Percentiles rank a stretch among this genome's conserved stretches.
Evolutionary conservation across 2,113 vertebrate species (phyloP).

Genomic region (Engraulis encrasicolus): DNA sequence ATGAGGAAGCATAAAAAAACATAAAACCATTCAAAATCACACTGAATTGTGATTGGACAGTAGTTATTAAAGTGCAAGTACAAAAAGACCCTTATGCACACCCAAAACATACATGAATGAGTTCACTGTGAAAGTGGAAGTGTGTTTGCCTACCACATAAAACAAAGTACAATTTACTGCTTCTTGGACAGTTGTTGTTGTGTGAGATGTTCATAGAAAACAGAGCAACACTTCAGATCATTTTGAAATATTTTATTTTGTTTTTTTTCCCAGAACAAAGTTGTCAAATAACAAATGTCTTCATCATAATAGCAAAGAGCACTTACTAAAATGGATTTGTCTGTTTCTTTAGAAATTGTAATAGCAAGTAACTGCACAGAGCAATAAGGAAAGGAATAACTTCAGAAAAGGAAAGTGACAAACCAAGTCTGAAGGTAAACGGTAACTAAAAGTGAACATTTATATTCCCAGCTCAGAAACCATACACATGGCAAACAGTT

Average conservation of each 20-base stretch:
- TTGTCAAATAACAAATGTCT: slow-evolving; percentile 47
- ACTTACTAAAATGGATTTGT: slow-evolving; percentile 39
- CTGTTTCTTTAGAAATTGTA: slow-evolving; percentile 37
- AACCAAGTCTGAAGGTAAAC: slow-evolving; percentile 7
- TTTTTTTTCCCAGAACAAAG: slow-evolving; percentile 37
- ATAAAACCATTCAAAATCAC: too few relatives aligned
- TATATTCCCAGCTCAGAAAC: neutral
- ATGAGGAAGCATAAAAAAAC: neutral
- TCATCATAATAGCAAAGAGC: slow-evolving; percentile 38
- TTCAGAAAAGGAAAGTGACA: slow-evolving; percentile 31
- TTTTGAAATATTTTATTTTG: slow-evolving; percentile 34
- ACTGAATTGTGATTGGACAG: neutral
- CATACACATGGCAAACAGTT: neutral
- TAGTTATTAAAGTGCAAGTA: neutral
- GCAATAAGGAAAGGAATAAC: neutral
- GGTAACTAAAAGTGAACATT: neutral
- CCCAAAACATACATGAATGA: neutral
- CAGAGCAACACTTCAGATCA: neutral
- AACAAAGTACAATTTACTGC: too few relatives aligned
- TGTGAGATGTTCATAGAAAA: neutral
- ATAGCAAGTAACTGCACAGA: slow-evolving; percentile 27
- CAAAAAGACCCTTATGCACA: neutral
- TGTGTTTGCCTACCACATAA: too few relatives aligned
- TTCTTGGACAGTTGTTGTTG: too few relatives aligned
- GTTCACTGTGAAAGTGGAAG: neutral